These are phyloP conservation scores for Aethes cnicana DNA, from an alignment of 2,888 invertebrate species.

Conservation along the genomic window DNA sequence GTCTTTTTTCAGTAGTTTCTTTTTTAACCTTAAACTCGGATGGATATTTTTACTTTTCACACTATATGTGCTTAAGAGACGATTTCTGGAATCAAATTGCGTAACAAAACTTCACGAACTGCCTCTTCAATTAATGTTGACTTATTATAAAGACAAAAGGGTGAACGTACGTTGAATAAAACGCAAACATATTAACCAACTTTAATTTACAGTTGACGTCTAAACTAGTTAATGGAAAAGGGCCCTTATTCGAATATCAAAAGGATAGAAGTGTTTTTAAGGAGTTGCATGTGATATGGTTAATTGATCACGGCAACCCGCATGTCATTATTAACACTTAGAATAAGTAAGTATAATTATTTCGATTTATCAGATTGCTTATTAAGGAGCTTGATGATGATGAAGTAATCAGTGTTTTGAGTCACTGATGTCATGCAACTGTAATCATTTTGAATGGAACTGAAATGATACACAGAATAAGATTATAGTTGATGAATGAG, in stretches of 20 bases:
- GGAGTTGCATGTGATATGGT: constrained; percentile 34
- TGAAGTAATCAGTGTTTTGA: constrained; percentile 55
- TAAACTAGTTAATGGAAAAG: background rate
- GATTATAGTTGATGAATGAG: too few species aligned
- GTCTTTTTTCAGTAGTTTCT: too few species aligned
- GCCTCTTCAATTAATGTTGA: constrained; percentile 31
- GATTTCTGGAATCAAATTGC: too few species aligned
- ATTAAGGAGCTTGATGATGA: constrained; percentile 64
- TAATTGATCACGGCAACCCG: constrained; percentile 49
- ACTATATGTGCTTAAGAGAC: too few species aligned
- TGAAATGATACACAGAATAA: background rate
- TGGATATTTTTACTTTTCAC: too few species aligned
- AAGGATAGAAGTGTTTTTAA: background rate
- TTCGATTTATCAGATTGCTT: constrained; percentile 73
- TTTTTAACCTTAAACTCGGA: too few species aligned
- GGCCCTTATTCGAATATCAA: background rate
- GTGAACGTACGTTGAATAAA: constrained; percentile 61
- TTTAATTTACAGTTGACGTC: background rate
- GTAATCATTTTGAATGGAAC: background rate
- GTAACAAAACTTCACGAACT: constrained; percentile 20
- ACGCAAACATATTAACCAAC: constrained; percentile 49
- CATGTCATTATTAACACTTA: constrained; percentile 79
- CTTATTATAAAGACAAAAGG: constrained; percentile 53
- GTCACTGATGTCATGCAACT: constrained; percentile 12
- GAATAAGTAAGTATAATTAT: constrained; percentile 74